Base-by-base conservation (phyloP, 2,888 invertebrate genomes). In the Panzeria rudis region DNA sequence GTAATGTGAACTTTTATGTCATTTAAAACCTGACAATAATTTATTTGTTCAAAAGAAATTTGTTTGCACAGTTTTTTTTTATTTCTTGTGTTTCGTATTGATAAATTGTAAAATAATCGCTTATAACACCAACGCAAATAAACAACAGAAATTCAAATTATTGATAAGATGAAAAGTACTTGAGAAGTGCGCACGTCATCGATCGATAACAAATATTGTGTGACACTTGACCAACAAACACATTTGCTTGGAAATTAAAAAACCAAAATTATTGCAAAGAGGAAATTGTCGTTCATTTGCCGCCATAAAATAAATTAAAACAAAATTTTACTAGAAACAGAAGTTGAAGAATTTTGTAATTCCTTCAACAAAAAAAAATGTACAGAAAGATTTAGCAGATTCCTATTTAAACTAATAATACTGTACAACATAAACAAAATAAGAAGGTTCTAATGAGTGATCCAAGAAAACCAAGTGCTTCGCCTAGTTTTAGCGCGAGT, bases 71-170 rank as follows among this genome's bases (percentile, higher is more conserved):
- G 13, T 38, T 54, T 15, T 23, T 35, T 25, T 13, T 38, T 52
- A 17, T 20, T 56, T 52, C 23, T 25, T 32, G 29, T 56, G 29
- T 54, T 38, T 52, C 20, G 1, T n/a, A 13, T 41, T 54, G 35
- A 56, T 66, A 56, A 56, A 23, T 56, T 56, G 32, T 47, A 56
- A 77, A 59, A 29, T 71, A 64, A 64, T 71, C 69, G 11, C 54
- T 62, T 32, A 71, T 38, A 54, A 71, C 52, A 79, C 64, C 32
- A 72, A 79, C 62, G 66, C 76, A 76, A 76, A 76, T 44, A 77
- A 79, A 35, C 8, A 47, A 54, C 15, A 44, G 13, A 23, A 64
- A 54, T 64, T 52, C 7, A 64, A 72, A 72, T 64, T 56, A 56
- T 79, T 72, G 64, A 72, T 79, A 79, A 56, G 32, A 64, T 7